Evolutionary conservation across 2,888 invertebrate genomes (phyloP).

Genomic region (Agrotis segetum): DNA sequence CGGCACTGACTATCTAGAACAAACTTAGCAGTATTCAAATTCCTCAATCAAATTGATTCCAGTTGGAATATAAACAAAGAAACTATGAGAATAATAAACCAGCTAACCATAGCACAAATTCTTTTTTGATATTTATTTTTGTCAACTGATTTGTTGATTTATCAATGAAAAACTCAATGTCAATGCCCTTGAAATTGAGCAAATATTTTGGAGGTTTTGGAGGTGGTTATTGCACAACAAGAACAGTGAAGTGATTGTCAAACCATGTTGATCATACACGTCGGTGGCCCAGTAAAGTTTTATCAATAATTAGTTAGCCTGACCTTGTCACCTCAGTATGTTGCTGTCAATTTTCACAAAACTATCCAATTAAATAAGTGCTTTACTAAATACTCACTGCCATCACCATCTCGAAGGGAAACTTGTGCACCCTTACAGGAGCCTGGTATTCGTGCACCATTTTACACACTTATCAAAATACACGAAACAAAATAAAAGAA

Average conservation of each 20-base stretch:
- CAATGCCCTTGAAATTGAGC: slow-evolving; percentile 11
- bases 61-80: slow-evolving; percentile 3
- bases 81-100: neutral
- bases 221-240: slow-evolving; percentile 52
- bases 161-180: slow-evolving; percentile 44
- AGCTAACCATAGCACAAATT: neutral
- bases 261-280: slow-evolving; percentile 48
- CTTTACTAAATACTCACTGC: slow-evolving; percentile 93
- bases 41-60: neutral
- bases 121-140: slow-evolving; percentile 4
- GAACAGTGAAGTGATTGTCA: slow-evolving; percentile 42
- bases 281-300: slow-evolving; percentile 45
- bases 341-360: slow-evolving; percentile 36
- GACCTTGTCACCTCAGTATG: slow-evolving; percentile 61
- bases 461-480: slow-evolving; percentile 77
- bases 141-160: slow-evolving; percentile 10
- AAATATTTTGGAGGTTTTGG: slow-evolving; percentile 48
- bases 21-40: neutral
- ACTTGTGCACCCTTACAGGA: slow-evolving; percentile 98
- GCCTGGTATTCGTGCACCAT: slow-evolving; percentile 99
- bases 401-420: slow-evolving; percentile 99
- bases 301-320: slow-evolving; percentile 43
- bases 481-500: slow-evolving; percentile 75
- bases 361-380: slow-evolving; percentile 28
- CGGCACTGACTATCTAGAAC: neutral